phyloP scores from a whole-genome alignment of 1,140 invertebrate species.

The Caerostris darwini region DNA sequence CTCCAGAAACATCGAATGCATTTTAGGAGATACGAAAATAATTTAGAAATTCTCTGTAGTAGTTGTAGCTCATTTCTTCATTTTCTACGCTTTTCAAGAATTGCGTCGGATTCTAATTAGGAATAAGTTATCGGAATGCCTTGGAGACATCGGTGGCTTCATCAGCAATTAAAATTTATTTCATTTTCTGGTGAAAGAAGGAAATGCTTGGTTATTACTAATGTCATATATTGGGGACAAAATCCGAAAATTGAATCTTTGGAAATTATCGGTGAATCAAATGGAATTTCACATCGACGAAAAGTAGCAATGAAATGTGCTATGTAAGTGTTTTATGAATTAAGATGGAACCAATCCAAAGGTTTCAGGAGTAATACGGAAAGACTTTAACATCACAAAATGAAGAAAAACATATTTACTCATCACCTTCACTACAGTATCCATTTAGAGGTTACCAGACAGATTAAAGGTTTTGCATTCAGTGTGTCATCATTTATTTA shows the following conservation, averaged over 20 bases:
- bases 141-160: not conserved
- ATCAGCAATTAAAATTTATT: slow-evolving; percentile 38
- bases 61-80: not conserved
- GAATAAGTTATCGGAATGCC: slow-evolving; percentile 22
- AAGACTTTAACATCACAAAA: not conserved
- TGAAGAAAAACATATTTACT: not conserved
- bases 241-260: slow-evolving; percentile 6
- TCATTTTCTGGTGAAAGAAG: slow-evolving; percentile 20
- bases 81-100: not conserved
- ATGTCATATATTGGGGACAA: not conserved
- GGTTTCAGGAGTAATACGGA: not conserved
- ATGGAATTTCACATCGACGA: not conserved
- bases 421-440: not conserved
- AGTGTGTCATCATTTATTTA: too few species aligned
- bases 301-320: not conserved
- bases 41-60: slow-evolving; percentile 2
- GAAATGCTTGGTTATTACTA: not conserved
- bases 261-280: slow-evolving; percentile 3
- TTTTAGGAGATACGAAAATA: slow-evolving; percentile 22
- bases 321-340: too few species aligned
- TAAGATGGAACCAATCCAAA: not conserved
- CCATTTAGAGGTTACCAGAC: not conserved
- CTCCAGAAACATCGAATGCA: slow-evolving; percentile 24
- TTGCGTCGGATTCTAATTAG: not conserved
- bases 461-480: too few species aligned